Evolutionary conservation across 2,113 vertebrate genomes (phyloP).

Genomic region (Paracanthobrama guichenoti): DNA sequence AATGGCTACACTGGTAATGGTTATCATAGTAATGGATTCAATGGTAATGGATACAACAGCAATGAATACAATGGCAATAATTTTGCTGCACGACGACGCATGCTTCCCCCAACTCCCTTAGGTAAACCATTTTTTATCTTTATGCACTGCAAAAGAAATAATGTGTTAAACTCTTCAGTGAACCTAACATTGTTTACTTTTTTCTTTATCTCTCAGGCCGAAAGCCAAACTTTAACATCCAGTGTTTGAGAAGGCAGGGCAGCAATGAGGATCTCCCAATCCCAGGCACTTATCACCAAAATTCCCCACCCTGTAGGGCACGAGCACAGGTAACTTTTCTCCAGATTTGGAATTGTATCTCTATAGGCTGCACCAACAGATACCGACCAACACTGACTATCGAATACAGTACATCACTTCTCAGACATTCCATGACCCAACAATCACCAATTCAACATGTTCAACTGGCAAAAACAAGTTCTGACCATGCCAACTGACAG

Average conservation of each 20-base stretch:
- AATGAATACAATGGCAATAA: slow-evolving; percentile 18
- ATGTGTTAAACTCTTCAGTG: neutral
- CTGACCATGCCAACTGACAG: too few relatives aligned
- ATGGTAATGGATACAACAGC: slow-evolving; percentile 45
- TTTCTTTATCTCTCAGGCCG: slow-evolving; percentile 68
- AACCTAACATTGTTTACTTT: neutral
- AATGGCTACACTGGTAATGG: slow-evolving; percentile 58
- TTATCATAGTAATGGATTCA: slow-evolving; percentile 59
- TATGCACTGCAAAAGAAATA: neutral
- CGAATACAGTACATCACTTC: too few relatives aligned
- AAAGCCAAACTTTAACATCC: slow-evolving; percentile 87
- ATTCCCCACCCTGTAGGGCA: slow-evolving; percentile 66
- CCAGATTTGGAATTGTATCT: too few relatives aligned
- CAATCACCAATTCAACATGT: too few relatives aligned
- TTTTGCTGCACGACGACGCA: slow-evolving; percentile 72
- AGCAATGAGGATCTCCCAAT: slow-evolving; percentile 89
- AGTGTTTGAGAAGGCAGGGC: slow-evolving; percentile 85
- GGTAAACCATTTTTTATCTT: slow-evolving; percentile 65
- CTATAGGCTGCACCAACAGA: too few relatives aligned
- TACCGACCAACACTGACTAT: too few relatives aligned
- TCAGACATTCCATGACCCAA: too few relatives aligned
- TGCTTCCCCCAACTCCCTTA: slow-evolving; percentile 85
- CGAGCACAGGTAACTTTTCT: slow-evolving; percentile 67
- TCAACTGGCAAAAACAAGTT: too few relatives aligned
- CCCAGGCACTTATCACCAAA: slow-evolving; percentile 88